Conservation (phyloP, 2,113 vertebrate species). For the Otis tarda region DNA sequence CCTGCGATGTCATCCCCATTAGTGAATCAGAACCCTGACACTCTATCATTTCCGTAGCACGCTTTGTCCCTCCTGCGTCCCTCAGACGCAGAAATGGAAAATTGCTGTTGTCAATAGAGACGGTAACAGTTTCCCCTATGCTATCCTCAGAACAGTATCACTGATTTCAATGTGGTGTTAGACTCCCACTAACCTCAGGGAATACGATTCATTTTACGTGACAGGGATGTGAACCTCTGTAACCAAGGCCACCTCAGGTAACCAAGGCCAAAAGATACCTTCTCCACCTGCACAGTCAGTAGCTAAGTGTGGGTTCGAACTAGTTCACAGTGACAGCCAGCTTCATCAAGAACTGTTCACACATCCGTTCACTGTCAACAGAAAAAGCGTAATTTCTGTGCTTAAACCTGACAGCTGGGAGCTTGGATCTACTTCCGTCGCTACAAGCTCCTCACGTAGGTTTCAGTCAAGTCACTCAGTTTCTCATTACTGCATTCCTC, state of each 20-base stretch:
- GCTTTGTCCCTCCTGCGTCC: not conserved
- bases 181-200: not conserved
- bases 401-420: not conserved
- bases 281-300: not conserved
- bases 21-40: not conserved
- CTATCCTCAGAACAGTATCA: not conserved
- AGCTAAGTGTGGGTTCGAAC: fast-evolving
- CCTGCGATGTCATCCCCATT: not conserved
- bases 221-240: not conserved
- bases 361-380: not conserved
- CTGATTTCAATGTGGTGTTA: not conserved
- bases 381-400: not conserved
- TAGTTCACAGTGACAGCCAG: not conserved
- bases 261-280: not conserved
- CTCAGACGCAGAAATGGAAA: not conserved
- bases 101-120: not conserved
- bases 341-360: not conserved
- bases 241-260: not conserved
- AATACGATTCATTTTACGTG: not conserved
- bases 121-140: not conserved
- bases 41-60: not conserved
- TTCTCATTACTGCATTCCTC: slow-evolving; percentile 7
- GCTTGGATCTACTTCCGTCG: not conserved
- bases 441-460: not conserved
- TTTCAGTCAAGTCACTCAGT: not conserved